Percentiles rank a stretch among this genome's conserved stretches.
phyloP scores from a whole-genome alignment of 2,888 invertebrate species.

The Aromia moschata region DNA sequence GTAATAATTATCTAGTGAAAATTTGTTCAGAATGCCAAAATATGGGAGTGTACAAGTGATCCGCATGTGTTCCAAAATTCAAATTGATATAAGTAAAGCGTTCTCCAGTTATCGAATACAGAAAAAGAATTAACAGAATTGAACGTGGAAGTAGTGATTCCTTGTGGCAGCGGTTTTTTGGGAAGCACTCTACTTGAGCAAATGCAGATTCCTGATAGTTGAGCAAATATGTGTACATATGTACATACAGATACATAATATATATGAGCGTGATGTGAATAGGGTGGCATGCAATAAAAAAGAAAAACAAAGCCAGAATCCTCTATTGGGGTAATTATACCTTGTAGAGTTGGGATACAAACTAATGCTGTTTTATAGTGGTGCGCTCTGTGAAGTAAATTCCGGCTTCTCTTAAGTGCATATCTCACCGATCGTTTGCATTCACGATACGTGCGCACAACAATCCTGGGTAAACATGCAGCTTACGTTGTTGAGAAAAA shows the following conservation, averaged over 20 bases:
- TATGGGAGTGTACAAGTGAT: too few relatives aligned
- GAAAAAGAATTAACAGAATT: too few relatives aligned
- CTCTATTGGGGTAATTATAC: conserved; percentile 33
- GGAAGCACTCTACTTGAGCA: too few relatives aligned
- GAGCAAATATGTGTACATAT: background rate
- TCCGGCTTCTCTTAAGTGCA: conserved; percentile 26
- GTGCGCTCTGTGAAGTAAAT: conserved; percentile 22
- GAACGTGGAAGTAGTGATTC: too few relatives aligned
- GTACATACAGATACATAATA: background rate
- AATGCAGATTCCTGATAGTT: too few relatives aligned
- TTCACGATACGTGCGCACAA: conserved; percentile 14
- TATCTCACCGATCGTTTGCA: conserved; percentile 30
- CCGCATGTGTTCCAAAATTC: too few relatives aligned
- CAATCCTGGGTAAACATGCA: conserved; percentile 26
- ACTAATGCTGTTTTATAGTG: conserved; percentile 20
- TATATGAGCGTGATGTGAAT: conserved; percentile 9
- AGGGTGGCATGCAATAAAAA: conserved; percentile 13
- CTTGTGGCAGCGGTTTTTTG: too few relatives aligned
- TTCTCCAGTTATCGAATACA: too few relatives aligned
- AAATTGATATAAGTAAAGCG: too few relatives aligned
- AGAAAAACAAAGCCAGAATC: conserved; percentile 21
- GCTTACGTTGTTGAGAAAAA: conserved; percentile 14
- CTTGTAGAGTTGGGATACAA: conserved; percentile 28
- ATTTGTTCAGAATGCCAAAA: too few relatives aligned
- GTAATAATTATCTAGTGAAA: too few relatives aligned